Evolutionary conservation across 1,140 invertebrate species (phyloP).

Genomic region (Lepidurus packardi): DNA sequence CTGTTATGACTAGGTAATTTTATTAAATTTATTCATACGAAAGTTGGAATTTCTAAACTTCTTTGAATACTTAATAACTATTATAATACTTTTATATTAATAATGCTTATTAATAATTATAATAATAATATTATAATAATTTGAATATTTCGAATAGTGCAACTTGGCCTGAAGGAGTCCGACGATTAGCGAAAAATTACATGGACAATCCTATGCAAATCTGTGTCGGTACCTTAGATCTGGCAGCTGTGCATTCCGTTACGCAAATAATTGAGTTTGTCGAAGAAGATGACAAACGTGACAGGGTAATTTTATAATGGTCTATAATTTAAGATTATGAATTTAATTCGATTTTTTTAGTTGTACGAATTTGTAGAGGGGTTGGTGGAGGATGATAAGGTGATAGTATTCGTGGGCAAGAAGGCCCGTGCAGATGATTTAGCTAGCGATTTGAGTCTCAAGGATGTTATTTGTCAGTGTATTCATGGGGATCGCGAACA

Average conservation of each 20-base stretch:
- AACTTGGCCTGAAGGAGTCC: slow-evolving; percentile 80
- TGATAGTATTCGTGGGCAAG: slow-evolving; percentile 80
- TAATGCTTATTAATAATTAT: neutral
- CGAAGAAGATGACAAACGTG: slow-evolving; percentile 63
- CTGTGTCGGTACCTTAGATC: slow-evolving; percentile 77
- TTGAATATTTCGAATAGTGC: slow-evolving; percentile 53
- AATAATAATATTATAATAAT: neutral
- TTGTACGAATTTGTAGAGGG: slow-evolving; percentile 53
- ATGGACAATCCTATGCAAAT: slow-evolving; percentile 84
- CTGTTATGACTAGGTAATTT: slow-evolving; percentile 69
- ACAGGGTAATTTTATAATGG: slow-evolving; percentile 45
- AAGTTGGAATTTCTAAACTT: neutral
- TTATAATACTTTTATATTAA: neutral
- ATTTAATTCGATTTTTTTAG: slow-evolving; percentile 42
- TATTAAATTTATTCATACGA: slow-evolving; percentile 39
- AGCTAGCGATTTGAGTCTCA: slow-evolving; percentile 66
- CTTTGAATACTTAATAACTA: neutral
- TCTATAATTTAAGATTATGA: neutral
- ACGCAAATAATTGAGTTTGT: slow-evolving; percentile 67
- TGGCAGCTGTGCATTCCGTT: slow-evolving; percentile 75
- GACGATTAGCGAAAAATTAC: slow-evolving; percentile 72
- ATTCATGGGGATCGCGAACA: slow-evolving; percentile 89
- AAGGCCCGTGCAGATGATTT: slow-evolving; percentile 73
- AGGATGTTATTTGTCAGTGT: slow-evolving; percentile 61
- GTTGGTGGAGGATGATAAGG: slow-evolving; percentile 67